Base-by-base conservation (phyloP, 2,888 invertebrate genomes). In the Elaeidobius kamerunicus region DNA sequence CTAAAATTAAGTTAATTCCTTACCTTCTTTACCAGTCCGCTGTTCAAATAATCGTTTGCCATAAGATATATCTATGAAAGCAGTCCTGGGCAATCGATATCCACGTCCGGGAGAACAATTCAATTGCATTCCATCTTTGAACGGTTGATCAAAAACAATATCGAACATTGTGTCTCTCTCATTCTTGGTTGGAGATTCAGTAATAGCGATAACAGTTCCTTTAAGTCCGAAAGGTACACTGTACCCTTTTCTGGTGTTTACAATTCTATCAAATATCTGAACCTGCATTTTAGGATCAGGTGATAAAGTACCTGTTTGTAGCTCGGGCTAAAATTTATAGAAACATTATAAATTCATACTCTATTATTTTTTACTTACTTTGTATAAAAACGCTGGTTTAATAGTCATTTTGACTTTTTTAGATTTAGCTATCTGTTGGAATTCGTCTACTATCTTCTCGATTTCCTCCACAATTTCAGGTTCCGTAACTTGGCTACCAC, bases 121-220 rank as follows among this genome's bases (percentile, higher is more conserved):
- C 14, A 81, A 63, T 9, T 70, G 66, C 43, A 81, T 66, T 3
- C 83, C 91, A 14, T 86, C 88, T 11, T 80, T 72, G 70, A 94
- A 89, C 17, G 80, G 72, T 56, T 82, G 75, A 65, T 95, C 94
- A 67, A 93, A 93, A 50, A 94, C 72, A 16, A 95, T 79, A 60
- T 91, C 91, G 66, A 86, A 90, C 47, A 85, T 75, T 42, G 75
- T 80, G 65, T 76, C 85, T 20, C 64, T 62, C 6, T 67, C 65
- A 3, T 61, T 62, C 17, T 60, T 64, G 2, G 57, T 56, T 14
- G 59, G 42, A 0, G 67, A 51, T 46, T 69, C 72, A 48, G 78
- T 74, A 6, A 86, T 76, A 0, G 82, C 91, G n/a, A 91, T 84
- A 1, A 98, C 76, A 0, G 92, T 95, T 19, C 97, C 98, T 57